A percentile compares a stretch with the other conserved stretches of the same genome.
Conservation (phyloP, 92 coral and sea anemone genomes). For the Isaurus tuberculatus region DNA sequence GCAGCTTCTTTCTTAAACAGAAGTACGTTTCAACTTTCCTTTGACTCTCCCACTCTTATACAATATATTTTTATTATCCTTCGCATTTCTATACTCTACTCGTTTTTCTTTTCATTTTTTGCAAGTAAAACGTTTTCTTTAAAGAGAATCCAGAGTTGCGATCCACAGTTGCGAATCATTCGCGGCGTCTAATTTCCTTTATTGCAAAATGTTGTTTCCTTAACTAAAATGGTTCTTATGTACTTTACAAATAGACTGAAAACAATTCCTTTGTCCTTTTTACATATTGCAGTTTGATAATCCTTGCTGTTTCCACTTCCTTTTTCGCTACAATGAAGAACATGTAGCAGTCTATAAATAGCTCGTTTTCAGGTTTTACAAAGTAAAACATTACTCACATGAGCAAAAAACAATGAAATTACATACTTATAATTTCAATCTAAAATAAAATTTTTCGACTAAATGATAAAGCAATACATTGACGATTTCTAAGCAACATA, state of each 20-base stretch:
- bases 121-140: neutral
- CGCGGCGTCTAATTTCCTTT: conserved; percentile 21
- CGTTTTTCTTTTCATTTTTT: neutral
- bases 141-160: too few relatives aligned
- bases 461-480: conserved; percentile 1
- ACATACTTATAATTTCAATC: neutral
- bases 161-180: neutral
- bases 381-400: neutral
- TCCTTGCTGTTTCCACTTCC: neutral
- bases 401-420: conserved; percentile 22
- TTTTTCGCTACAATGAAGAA: neutral
- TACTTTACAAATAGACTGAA: conserved; percentile 26
- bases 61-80: neutral
- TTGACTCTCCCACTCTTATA: neutral
- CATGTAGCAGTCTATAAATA: neutral
- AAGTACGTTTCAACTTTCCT: neutral
- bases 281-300: neutral
- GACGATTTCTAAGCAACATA: neutral
- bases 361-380: neutral
- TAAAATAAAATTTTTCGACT: neutral
- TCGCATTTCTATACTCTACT: neutral
- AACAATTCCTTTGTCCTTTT: neutral
- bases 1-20: conserved; percentile 12
- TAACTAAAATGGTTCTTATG: conserved; percentile 23
- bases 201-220: conserved; percentile 21